Evolutionary conservation across 1,140 invertebrate species (phyloP).

Genomic region (Drosophila pandora): DNA sequence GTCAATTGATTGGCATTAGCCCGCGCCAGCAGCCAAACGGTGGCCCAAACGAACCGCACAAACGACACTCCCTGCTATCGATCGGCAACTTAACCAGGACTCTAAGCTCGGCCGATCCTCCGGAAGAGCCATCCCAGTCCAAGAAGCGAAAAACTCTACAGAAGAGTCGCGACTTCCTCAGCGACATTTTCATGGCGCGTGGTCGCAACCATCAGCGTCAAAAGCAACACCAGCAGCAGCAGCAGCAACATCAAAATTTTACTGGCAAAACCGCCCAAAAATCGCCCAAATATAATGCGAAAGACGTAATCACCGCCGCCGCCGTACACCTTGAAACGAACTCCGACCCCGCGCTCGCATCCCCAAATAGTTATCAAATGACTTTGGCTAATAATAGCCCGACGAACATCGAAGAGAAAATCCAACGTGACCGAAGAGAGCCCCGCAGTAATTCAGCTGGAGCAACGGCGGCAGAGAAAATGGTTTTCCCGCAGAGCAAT

Average conservation of each 20-base stretch:
- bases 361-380: conserved; percentile 83
- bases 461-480: conserved; percentile 32
- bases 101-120: not conserved
- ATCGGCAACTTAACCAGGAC: conserved; percentile 18
- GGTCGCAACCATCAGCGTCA: conserved; percentile 82
- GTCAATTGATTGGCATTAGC: conserved; percentile 62
- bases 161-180: conserved; percentile 76
- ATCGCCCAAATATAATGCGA: conserved; percentile 47
- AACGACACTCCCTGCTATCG: conserved; percentile 66
- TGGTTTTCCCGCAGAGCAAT: conserved; percentile 25
- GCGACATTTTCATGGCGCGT: conserved; percentile 82
- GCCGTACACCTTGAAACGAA: conserved; percentile 81
- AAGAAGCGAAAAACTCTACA: conserved; percentile 51
- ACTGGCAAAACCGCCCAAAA: conserved; percentile 27
- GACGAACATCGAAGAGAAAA: conserved; percentile 27
- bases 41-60: conserved; percentile 47
- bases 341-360: conserved; percentile 79
- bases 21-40: conserved; percentile 45
- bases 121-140: not conserved
- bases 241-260: conserved; percentile 18
- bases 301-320: conserved; percentile 65
- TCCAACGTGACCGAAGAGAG: conserved; percentile 1
- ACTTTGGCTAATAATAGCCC: conserved; percentile 82
- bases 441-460: conserved; percentile 68
- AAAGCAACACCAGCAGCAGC: conserved; percentile 44